These are phyloP conservation scores for Busseola fusca DNA, from an alignment of 2,888 invertebrate genomes.

Conservation along the genomic window DNA sequence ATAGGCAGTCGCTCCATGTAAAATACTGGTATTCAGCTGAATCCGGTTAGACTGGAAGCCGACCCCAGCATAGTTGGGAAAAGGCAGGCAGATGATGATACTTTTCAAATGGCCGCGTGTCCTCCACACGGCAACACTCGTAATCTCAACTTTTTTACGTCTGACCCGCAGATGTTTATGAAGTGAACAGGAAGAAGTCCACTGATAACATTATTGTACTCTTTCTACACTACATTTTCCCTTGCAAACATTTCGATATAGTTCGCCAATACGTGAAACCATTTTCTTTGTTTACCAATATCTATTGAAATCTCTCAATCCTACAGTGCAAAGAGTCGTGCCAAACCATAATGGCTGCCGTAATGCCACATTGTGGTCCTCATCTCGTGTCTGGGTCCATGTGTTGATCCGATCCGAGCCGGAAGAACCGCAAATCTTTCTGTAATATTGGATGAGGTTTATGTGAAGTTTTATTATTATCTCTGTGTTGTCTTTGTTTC, in stretches of 20 bases:
- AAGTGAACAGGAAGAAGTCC: neutral
- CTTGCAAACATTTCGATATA: neutral
- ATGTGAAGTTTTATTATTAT: slow-evolving; percentile 11
- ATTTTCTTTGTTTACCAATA: slow-evolving; percentile 7
- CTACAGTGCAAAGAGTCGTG: slow-evolving; percentile 1
- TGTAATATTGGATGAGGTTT: slow-evolving; percentile 21
- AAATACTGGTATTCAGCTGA: too few relatives aligned
- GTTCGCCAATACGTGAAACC: slow-evolving; percentile 1
- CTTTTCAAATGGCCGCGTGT: neutral
- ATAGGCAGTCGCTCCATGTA: too few relatives aligned
- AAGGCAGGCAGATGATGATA: too few relatives aligned
- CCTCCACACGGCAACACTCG: neutral
- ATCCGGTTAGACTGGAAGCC: too few relatives aligned
- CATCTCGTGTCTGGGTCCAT: slow-evolving; percentile 9
- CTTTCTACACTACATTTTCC: neutral
- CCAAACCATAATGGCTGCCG: slow-evolving; percentile 16
- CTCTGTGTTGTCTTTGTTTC: slow-evolving; percentile 13
- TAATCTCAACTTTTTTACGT: neutral
- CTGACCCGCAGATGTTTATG: neutral
- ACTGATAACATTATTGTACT: neutral
- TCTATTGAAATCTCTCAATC: slow-evolving; percentile 11
- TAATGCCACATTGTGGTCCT: slow-evolving; percentile 3
- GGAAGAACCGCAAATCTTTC: slow-evolving; percentile 21
- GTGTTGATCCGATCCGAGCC: slow-evolving; percentile 26
- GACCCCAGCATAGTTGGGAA: too few relatives aligned